Evolutionary conservation across 2,888 invertebrate genomes (phyloP).

Genomic region (Gryllus longicercus): DNA sequence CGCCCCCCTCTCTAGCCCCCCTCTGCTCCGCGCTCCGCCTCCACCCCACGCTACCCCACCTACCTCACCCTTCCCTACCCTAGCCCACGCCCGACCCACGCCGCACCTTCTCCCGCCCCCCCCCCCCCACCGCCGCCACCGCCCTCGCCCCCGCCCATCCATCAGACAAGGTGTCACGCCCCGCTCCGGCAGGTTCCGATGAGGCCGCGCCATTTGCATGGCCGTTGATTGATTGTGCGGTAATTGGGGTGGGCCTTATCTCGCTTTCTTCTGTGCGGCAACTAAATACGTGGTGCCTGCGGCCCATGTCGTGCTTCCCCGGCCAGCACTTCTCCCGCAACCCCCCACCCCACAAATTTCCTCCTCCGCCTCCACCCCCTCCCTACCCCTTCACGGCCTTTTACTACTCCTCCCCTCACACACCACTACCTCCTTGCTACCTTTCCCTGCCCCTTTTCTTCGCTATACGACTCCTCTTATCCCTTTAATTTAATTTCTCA

Average conservation of each 20-base stretch:
- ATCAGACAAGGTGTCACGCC: background rate
- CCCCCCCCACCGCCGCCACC: background rate
- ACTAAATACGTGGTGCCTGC: background rate
- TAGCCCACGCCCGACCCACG: background rate
- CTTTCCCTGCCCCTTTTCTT: no score
- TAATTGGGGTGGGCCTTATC: conserved; percentile 1
- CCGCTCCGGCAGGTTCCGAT: background rate
- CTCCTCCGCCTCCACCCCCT: no score
- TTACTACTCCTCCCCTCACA: no score
- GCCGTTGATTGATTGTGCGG: background rate
- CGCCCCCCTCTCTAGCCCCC: background rate
- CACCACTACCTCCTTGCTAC: no score
- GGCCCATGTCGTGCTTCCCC: no score
- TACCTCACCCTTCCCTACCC: background rate
- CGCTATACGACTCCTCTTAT: no score
- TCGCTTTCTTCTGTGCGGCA: background rate
- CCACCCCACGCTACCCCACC: background rate
- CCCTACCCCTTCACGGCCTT: no score
- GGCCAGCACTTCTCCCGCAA: no score
- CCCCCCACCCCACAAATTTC: no score
- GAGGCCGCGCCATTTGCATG: conserved; percentile 5
- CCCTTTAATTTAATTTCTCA: no score
- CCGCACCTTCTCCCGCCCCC: background rate
- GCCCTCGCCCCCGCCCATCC: background rate
- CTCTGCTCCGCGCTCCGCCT: background rate